Evolutionary conservation across 2,797 vertebrate species (phyloP).

Genomic region (Lithobates pipiens): DNA sequence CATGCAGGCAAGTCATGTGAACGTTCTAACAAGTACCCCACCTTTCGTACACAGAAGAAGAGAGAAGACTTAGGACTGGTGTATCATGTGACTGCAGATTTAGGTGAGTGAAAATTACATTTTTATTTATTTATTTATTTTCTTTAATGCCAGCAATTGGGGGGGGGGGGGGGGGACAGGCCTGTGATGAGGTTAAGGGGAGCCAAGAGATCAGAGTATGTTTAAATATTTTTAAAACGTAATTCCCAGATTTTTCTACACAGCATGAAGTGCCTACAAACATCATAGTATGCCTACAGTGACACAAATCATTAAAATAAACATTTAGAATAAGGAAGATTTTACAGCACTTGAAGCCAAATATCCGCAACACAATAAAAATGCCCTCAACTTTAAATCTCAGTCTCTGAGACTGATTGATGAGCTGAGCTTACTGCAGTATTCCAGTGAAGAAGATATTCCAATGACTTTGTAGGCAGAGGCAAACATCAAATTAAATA

Average conservation of each 20-base stretch:
- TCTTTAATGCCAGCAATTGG: too few relatives aligned
- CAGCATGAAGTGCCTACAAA: neutral
- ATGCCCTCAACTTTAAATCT: conserved; percentile 12
- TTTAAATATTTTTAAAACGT: neutral
- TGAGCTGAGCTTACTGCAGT: neutral
- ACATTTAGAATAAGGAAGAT: conserved; percentile 11
- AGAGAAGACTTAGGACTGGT: too few relatives aligned
- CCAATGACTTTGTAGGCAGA: neutral
- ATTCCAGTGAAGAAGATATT: neutral
- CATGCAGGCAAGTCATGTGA: too few relatives aligned
- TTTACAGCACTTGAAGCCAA: conserved; percentile 6
- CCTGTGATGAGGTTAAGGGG: too few relatives aligned
- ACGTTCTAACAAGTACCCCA: too few relatives aligned
- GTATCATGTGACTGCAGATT: too few relatives aligned
- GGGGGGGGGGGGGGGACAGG: too few relatives aligned
- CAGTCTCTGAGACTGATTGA: conserved; percentile 22
- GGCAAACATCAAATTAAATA: conserved; percentile 29
- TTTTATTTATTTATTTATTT: too few relatives aligned
- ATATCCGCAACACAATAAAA: conserved; percentile 31
- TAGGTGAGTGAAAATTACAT: too few relatives aligned
- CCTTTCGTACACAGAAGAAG: too few relatives aligned
- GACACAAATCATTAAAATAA: conserved; percentile 30
- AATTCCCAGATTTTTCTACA: neutral
- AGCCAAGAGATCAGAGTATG: neutral
- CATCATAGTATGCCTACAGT: neutral